Evolutionary conservation across 2,113 vertebrate genomes (phyloP), one percentile per base, ranked within the genome.

Genomic region (Labeo catla): DNA sequence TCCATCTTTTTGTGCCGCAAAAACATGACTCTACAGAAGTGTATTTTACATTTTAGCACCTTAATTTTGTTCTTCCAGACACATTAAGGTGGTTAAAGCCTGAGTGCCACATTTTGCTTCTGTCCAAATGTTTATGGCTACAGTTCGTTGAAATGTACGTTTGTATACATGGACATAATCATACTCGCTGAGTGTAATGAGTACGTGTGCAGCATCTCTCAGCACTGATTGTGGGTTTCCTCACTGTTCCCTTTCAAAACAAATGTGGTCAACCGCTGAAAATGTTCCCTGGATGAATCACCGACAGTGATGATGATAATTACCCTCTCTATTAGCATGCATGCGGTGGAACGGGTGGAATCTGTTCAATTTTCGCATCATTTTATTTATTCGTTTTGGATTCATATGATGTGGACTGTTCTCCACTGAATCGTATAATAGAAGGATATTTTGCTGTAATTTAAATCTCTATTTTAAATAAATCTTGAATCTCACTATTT

Each of bases 121-220:
- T 76, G 73, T 89, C 70, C 28, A 86, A 81, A 87, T 89, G 70
- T 89, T 89, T 89, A 89, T 84, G 59, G 81, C 76, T 77, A 61
- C 88, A 21, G 82, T 86, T 81, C 45, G 15, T 59, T 81, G 66
- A 89, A 86, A 76, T 59, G 85, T 57, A 84, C 76, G 6, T 21
- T 84, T 86, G 85, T 81, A 57, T 77, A 84, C 59, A 65, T 4
- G n/a, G 76, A 61, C 76, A 52, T 68, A 88, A 65, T 77, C 81
- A 57, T 50, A 59, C 85, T 80, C 73, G 47, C 39, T 45, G 80
- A 86, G 85, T 52, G 73, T 81, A 84, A 89, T 81, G 84, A 84
- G 84, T 49, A 81, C 28, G 79, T 86, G 65, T 81, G 85, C 59
- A 43, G 88, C 70, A 52, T 59, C 39, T 54, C 68, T 65, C 43